Evolutionary conservation across 2,888 invertebrate species (phyloP).

Genomic region (Tridacna crocea): DNA sequence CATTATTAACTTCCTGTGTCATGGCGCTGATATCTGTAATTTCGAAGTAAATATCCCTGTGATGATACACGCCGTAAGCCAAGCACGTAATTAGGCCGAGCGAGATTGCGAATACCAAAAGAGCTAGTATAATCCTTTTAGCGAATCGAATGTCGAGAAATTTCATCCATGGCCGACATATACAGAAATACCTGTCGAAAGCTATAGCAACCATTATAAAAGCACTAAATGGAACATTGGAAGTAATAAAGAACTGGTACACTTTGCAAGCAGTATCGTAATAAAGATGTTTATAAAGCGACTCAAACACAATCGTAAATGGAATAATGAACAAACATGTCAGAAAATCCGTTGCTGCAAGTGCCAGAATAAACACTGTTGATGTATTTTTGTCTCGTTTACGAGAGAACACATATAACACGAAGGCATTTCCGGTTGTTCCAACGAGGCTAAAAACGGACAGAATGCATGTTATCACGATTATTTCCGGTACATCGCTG

Average conservation of each 20-base stretch:
- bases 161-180: slow-evolving; percentile 76
- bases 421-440: slow-evolving; percentile 81
- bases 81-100: slow-evolving; percentile 58
- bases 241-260: slow-evolving; percentile 79
- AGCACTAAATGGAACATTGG: slow-evolving; percentile 78
- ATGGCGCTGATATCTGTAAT: neutral
- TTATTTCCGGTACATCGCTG: slow-evolving; percentile 51
- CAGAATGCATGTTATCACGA: slow-evolving; percentile 64
- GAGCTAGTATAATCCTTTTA: slow-evolving; percentile 48
- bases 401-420: slow-evolving; percentile 80
- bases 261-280: slow-evolving; percentile 75
- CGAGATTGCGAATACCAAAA: slow-evolving; percentile 47
- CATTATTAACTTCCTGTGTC: neutral
- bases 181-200: slow-evolving; percentile 81
- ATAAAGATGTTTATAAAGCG: slow-evolving; percentile 68
- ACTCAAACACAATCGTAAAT: slow-evolving; percentile 79
- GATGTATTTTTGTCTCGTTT: slow-evolving; percentile 75
- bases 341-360: slow-evolving; percentile 79
- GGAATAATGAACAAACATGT: slow-evolving; percentile 80
- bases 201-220: slow-evolving; percentile 82
- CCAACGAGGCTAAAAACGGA: slow-evolving; percentile 77
- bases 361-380: slow-evolving; percentile 79
- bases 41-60: slow-evolving; percentile 28
- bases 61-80: slow-evolving; percentile 58
- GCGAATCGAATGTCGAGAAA: slow-evolving; percentile 52